Percentiles rank a stretch among this genome's conserved stretches.
These are phyloP conservation scores for Riptortus pedestris DNA, from an alignment of 1,140 invertebrate genomes.

Conservation along the genomic window DNA sequence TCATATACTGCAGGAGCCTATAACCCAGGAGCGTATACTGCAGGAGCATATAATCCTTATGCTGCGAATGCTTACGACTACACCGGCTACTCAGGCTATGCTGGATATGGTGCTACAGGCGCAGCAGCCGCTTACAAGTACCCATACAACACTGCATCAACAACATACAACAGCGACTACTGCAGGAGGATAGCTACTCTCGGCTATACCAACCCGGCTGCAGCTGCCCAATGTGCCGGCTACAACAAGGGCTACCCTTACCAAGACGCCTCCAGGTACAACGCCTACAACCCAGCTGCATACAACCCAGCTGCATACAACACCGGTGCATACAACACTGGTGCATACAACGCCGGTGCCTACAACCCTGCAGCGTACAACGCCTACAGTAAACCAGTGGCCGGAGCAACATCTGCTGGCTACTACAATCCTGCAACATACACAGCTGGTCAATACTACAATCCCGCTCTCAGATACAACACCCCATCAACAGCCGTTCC, in stretches of 20 bases:
- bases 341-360: not conserved
- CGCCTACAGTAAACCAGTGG: too few species aligned
- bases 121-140: not conserved
- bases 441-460: too few species aligned
- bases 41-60: not conserved
- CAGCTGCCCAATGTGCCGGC: not conserved
- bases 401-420: too few species aligned
- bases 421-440: too few species aligned
- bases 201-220: not conserved
- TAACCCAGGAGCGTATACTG: not conserved
- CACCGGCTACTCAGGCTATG: not conserved
- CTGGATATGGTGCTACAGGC: not conserved
- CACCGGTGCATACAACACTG: not conserved
- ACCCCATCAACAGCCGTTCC: too few species aligned
- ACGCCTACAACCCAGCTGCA: not conserved
- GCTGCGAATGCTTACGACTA: not conserved
- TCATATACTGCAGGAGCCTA: too few species aligned
- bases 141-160: not conserved
- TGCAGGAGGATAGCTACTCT: not conserved
- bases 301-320: not conserved
- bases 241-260: not conserved
- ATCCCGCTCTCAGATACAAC: too few species aligned
- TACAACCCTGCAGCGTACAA: too few species aligned
- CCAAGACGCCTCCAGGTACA: not conserved
- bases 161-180: not conserved